phyloP scores from a whole-genome alignment of 2,113 vertebrate species.

The Perca flavescens region DNA sequence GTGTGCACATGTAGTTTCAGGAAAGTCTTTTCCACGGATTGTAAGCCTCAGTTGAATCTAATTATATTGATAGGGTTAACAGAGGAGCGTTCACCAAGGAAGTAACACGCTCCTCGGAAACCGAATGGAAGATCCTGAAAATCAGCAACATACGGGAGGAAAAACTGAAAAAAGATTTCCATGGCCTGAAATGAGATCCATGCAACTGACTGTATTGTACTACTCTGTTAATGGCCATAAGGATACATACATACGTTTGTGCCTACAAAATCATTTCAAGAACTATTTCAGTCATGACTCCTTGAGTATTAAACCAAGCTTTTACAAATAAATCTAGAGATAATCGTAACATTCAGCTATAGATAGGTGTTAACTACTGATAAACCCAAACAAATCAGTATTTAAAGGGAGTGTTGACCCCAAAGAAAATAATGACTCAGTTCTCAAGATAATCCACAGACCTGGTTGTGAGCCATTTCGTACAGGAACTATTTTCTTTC shows the following conservation, averaged over 20 bases:
- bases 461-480: no score
- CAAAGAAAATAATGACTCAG: no score
- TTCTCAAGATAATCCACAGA: no score
- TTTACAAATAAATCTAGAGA: background rate
- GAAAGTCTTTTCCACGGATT: conserved; percentile 58
- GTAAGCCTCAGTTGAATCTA: conserved; percentile 69
- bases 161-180: conserved; percentile 39
- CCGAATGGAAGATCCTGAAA: conserved; percentile 47
- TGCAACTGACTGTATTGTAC: background rate
- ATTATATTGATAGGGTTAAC: conserved; percentile 69
- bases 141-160: conserved; percentile 62
- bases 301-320: background rate
- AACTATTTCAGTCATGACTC: background rate
- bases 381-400: background rate
- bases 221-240: background rate
- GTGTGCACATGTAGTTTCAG: conserved; percentile 54
- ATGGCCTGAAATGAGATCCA: conserved; percentile 31
- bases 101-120: conserved; percentile 38
- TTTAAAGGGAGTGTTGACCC: no score
- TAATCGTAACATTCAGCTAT: background rate
- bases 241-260: background rate
- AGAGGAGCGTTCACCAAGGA: conserved; percentile 51
- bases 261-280: background rate
- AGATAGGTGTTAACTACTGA: background rate
- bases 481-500: no score